These are phyloP conservation scores for Panthera leo DNA, from an alignment of 2,113 vertebrate genomes.

Conservation along the genomic window DNA sequence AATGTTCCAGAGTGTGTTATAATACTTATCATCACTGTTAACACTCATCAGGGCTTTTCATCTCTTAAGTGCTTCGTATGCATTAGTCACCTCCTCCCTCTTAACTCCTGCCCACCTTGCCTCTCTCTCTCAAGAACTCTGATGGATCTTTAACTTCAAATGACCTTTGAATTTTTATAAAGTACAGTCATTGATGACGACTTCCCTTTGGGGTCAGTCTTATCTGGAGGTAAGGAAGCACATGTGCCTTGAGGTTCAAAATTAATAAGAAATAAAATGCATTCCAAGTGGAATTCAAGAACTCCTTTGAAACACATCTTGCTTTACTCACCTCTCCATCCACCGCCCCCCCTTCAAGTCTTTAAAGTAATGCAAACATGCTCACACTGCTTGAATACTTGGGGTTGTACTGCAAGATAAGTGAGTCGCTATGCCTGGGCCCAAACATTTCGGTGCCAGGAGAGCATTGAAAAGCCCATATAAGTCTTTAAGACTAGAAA, in stretches of 20 bases:
- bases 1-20: neutral
- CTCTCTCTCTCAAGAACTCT: conserved; percentile 43
- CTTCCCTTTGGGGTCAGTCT: conserved; percentile 59
- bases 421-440: neutral
- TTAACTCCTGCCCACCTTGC: conserved; percentile 43
- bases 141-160: conserved; percentile 61
- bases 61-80: conserved; percentile 55
- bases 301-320: conserved; percentile 50
- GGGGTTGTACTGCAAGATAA: neutral
- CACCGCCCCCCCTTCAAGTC: neutral
- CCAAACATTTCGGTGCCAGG: neutral
- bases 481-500: neutral
- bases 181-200: conserved; percentile 55
- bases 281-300: conserved; percentile 55
- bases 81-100: neutral
- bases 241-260: conserved; percentile 49
- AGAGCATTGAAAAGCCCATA: neutral
- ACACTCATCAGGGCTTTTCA: conserved; percentile 67
- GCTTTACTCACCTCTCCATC: conserved; percentile 46
- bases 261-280: conserved; percentile 64
- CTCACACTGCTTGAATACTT: rapidly evolving
- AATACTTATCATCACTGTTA: conserved; percentile 28
- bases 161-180: conserved; percentile 74
- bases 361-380: conserved; percentile 18
- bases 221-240: conserved; percentile 67